Evolutionary conservation across 2,113 vertebrate genomes (phyloP), one percentile per base, ranked within the genome.

Genomic region (Cromileptes altivelis): DNA sequence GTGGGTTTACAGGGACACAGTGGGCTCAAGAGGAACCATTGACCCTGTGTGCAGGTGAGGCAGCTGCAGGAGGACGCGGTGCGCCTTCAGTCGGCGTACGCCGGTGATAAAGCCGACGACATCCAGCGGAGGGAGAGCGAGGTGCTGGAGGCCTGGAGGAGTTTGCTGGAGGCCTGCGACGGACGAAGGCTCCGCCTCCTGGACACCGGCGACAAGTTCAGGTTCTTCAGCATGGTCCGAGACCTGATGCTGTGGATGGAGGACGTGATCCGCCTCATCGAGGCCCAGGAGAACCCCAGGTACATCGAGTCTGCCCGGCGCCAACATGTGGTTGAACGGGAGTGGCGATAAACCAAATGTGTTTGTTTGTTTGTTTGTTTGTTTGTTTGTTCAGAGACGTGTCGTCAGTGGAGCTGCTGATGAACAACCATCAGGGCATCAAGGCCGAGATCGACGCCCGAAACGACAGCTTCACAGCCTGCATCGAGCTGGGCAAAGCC

Each of bases 231-330:
- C 95, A 95, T 99, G 96, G 98, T 99, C 56, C 96, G 98, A 0
- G 98, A 99, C 84, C 97, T 99, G 85, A 96, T 98, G 98, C 97
- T 99, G 21, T 99, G 98, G 98, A 99, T 99, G 98, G 98, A 99
- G 30, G 97, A 98, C 0, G 97, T 99, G 55, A 98, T 99, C 91
- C 96, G 98, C 55, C 98, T 98, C 87, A 99, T 99, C 12, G 97
- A 99, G 88, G 97, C 97, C 79, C 98, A 99, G 85, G 98, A 99
- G 89, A 99, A 98, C 52, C 98, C 98, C 70, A 97, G 97, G 97
- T 98, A 94, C 23, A 0, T 7, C 0, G 27, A 50, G 70, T 15
- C 17, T 0, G 12, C 63, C 6, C 3, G 17, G 49, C 17, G 49
- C 6, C 25, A 2, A 5, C 49, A 6, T 2, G 6, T 30, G 1